Evolutionary conservation across 1,140 invertebrate genomes (phyloP).

Genomic region (Muscidifurax raptorellus): DNA sequence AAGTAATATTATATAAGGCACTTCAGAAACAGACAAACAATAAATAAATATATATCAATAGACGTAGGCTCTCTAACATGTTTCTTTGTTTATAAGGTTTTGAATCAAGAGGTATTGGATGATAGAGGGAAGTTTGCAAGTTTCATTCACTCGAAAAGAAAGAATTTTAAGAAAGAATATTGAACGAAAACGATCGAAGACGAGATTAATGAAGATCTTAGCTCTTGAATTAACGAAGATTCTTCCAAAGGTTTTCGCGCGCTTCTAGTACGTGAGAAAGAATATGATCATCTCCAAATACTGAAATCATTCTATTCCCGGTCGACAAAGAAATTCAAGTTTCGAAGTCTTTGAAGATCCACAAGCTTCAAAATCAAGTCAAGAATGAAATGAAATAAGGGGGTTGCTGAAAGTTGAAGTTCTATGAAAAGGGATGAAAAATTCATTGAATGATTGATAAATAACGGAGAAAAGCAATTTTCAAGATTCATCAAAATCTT

Average conservation of each 20-base stretch:
- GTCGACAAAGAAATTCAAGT: constrained; percentile 68
- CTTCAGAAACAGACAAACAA: constrained; percentile 32
- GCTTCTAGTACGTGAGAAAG: constrained; percentile 72
- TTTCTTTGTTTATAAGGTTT: constrained; percentile 78
- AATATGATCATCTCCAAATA: constrained; percentile 73
- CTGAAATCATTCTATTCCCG: constrained; percentile 66
- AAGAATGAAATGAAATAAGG: constrained; percentile 49
- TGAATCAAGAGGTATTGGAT: constrained; percentile 78
- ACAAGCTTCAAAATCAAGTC: constrained; percentile 61
- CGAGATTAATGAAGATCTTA: constrained; percentile 72
- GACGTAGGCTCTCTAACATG: constrained; percentile 74
- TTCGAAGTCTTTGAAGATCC: constrained; percentile 72
- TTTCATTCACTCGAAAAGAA: constrained; percentile 69
- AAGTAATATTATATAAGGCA: constrained; percentile 17
- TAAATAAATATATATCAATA: constrained; percentile 56
- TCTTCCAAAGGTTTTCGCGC: constrained; percentile 69
- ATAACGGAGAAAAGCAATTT: constrained; percentile 56
- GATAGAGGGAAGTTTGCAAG: constrained; percentile 76
- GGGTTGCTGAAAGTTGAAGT: constrained; percentile 30
- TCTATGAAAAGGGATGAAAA: constrained; percentile 11
- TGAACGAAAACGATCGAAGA: constrained; percentile 70
- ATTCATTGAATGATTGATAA: constrained; percentile 40
- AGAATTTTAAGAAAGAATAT: constrained; percentile 69
- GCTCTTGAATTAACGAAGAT: constrained; percentile 70
- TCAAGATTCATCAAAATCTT: constrained; percentile 67